Evolutionary conservation across 2,888 invertebrate species (phyloP).

Genomic region (Invenusta paracnida): DNA sequence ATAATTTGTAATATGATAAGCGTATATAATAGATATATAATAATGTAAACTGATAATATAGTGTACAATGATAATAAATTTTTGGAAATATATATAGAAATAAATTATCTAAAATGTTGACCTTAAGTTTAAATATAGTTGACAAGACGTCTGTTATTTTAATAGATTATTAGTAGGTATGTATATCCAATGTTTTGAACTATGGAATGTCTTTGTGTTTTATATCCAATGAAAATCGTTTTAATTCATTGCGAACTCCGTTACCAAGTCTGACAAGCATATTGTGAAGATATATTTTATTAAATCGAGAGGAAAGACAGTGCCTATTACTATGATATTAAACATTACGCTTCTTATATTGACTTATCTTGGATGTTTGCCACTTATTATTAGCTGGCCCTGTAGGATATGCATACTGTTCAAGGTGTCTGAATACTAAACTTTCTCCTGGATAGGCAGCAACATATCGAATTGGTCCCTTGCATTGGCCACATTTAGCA

Average conservation of each 20-base stretch:
- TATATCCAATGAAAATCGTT: background rate
- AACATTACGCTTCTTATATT: background rate
- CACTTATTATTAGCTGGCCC: background rate
- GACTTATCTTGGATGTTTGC: background rate
- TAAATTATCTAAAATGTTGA: too few relatives aligned
- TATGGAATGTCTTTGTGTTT: conserved; percentile 16
- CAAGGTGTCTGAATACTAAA: background rate
- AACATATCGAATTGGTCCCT: background rate
- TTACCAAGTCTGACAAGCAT: background rate
- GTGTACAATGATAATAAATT: too few relatives aligned
- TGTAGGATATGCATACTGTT: background rate
- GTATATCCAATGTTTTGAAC: background rate
- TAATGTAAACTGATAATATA: too few relatives aligned
- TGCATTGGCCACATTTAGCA: background rate
- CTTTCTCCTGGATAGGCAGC: background rate
- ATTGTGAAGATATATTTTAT: background rate
- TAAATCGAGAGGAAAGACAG: background rate
- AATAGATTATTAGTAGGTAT: background rate
- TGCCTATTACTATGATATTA: background rate
- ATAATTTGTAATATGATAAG: too few relatives aligned
- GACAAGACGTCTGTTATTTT: background rate
- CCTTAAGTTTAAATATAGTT: background rate
- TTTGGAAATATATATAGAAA: too few relatives aligned
- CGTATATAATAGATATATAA: too few relatives aligned
- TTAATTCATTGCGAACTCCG: background rate